Conservation (phyloP, 2,888 invertebrate genomes). For the Thymelicus sylvestris region DNA sequence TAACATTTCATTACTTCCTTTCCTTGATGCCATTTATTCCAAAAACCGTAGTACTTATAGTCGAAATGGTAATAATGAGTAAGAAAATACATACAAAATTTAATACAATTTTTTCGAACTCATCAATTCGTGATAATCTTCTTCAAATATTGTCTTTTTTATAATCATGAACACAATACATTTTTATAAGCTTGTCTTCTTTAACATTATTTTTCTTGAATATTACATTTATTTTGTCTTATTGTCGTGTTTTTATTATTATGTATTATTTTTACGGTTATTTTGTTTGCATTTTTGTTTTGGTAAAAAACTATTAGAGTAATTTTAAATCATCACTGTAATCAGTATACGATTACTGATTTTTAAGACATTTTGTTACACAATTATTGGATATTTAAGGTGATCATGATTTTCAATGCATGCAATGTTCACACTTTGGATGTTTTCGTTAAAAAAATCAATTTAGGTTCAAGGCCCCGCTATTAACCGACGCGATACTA, state of each 20-base stretch:
- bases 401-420: background rate
- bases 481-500: slow-evolving; percentile 21
- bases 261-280: no score
- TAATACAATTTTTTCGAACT: background rate
- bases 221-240: background rate
- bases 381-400: background rate
- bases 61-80: no score
- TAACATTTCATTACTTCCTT: background rate
- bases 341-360: no score
- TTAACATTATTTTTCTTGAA: background rate
- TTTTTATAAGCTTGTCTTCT: no score
- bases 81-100: background rate
- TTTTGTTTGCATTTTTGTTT: no score
- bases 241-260: no score
- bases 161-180: no score
- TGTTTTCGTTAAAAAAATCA: slow-evolving; percentile 1
- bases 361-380: no score
- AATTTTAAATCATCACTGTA: no score
- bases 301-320: no score
- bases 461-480: slow-evolving; percentile 25
- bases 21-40: background rate
- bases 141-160: no score
- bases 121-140: no score
- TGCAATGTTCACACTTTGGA: background rate
- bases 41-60: background rate